Base-by-base conservation (phyloP, 2,888 invertebrate genomes). In the Tribolium freemani region DNA sequence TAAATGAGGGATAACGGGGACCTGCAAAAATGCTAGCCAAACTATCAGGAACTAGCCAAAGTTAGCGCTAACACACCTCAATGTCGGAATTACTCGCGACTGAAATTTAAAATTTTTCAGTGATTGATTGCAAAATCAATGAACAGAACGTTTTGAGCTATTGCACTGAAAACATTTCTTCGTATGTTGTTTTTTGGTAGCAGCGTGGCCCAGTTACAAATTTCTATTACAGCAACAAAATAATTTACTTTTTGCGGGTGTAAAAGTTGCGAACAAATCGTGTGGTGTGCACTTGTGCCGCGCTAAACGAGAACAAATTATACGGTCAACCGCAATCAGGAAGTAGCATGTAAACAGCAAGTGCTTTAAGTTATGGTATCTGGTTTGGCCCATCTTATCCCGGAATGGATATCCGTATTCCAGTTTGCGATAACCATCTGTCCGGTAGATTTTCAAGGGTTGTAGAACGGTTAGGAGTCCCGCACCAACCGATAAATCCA, bases 401-500 rank as follows among this genome's bases (percentile, higher is more conserved):
- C 11, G 54, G 54, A 66, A 54, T 54, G 13, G 10, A 16, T 21
- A 54, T 53, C 66, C 54, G 66, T 44, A 50, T 51, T 63, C 51
- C 51, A 50, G 51, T 50, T 6, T 13, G 38, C 31, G 56, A 57
- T 67, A 67, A 48, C 57, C 48, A 67, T 67, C 67, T 66, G 46
- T 66, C 53, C 54, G 26, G 53, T 66, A 26, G 13, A 30, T 66
- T 45, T 53, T 53, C 48, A 48, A 26, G 50, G 44, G 58, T 16
- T 58, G 30, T 20, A n/a, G 48, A 26, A 20, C 71, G 44, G 51
- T 53, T 48, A 64, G 57, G 57, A 71, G 56, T 64, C 48, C 26
- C 38, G 63, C 21, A 71, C 48, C 60, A 53, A 16, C 64, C 69
- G 72, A 72, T 72, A 72, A 72, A 72, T 72, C 69, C 72, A 54